Base-by-base conservation (phyloP, 2,113 vertebrate species). In the Tychaedon coryphoeus region DNA sequence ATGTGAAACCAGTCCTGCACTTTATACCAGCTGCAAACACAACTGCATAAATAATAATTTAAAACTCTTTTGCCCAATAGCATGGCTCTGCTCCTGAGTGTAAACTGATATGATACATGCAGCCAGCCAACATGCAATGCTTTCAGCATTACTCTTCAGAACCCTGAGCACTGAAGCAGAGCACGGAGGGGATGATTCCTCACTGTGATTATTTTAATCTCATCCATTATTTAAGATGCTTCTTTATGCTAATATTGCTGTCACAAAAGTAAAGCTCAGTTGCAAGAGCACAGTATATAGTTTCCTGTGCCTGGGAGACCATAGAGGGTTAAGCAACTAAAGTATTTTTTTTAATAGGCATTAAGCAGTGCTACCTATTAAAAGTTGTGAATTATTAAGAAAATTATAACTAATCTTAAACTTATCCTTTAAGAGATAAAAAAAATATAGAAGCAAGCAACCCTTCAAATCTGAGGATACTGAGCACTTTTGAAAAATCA, bases 41-140 rank as follows among this genome's bases (percentile, higher is more conserved):
- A 76, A 36, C 92, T 75, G 92, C 93, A 96, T 92, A 95, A 96
- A 97, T 93, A 94, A 94, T 92, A 89, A 95, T 93, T 96, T 67
- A 17, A 74, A 90, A 78, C 76, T 71, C 65, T 40, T 92, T 19
- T 81, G 86, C 72, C 95, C 95, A 95, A 95, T 94, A 48, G 82
- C 92, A 72, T 6, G n/a, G 69, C 88, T 74, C 86, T 92, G 90
- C 86, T 84, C 48, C 56, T 51, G 56, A 22, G 78, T 96, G 92
- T 79, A 90, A 95, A n/a, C 90, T 83, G 90, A 93, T 88, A 92
- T 19, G 92, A 95, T 34, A 16, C 69, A 95, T n/a, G 51, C 86
- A 86, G 51, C 24, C 91, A 72, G 75, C 31, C 64, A 82, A 38
- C 47, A 14, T 4, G 50, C 36, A 88, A 48, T 28, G 48, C 71